phyloP scores from a whole-genome alignment of 2,113 vertebrate species.

The Thalassoma bifasciatum region DNA sequence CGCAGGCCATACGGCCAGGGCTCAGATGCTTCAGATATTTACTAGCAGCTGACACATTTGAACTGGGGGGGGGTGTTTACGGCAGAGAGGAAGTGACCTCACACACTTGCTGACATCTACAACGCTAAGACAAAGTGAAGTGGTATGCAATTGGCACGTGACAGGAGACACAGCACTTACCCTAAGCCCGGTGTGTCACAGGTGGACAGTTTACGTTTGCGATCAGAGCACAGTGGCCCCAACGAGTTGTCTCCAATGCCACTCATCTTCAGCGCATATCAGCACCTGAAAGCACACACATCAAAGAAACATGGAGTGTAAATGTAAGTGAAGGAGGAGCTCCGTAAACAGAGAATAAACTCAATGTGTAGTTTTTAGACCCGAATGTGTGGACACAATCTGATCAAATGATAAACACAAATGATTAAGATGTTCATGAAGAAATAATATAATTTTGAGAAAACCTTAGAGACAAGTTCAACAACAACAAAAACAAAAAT shows the following conservation, averaged over 20 bases:
- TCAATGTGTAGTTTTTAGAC: background rate
- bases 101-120: conserved; percentile 1
- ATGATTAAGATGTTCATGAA: background rate
- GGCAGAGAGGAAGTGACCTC: background rate
- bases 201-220: conserved; percentile 94
- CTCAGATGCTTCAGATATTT: conserved; percentile 36
- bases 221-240: conserved; percentile 90
- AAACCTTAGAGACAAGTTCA: conserved; percentile 15
- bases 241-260: conserved; percentile 92
- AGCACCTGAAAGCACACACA: conserved; percentile 85
- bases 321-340: background rate
- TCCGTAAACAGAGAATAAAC: conserved; percentile 10
- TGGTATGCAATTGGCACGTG: background rate
- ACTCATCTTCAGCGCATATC: conserved; percentile 93
- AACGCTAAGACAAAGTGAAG: conserved; percentile 4
- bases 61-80: background rate
- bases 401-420: conserved; percentile 16
- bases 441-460: conserved; percentile 16
- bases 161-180: conserved; percentile 73
- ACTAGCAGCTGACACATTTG: conserved; percentile 8
- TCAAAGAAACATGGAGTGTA: background rate
- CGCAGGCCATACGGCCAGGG: conserved; percentile 17
- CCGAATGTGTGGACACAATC: conserved; percentile 10
- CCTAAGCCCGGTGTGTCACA: conserved; percentile 91
- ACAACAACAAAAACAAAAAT: background rate